Conservation (phyloP, 2,113 vertebrate species). For the Dipodomys stephensi region DNA sequence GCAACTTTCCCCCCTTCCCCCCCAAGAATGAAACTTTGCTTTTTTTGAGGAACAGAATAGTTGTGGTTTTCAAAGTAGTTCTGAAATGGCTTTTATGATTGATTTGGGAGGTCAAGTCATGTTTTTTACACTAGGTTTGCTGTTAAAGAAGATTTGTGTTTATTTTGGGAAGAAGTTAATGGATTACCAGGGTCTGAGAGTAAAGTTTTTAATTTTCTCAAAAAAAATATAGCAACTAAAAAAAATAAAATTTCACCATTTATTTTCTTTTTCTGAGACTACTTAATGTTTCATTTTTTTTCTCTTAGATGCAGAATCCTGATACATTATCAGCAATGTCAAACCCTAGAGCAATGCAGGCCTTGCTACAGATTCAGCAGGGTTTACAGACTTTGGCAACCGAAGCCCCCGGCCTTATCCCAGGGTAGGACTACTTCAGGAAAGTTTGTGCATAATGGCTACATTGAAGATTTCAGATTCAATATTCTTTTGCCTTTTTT, state of each 20-base stretch:
- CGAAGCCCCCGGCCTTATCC: constrained; percentile 92
- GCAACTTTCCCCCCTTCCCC: no score
- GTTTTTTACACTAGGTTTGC: constrained; percentile 26
- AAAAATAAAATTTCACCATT: not conserved
- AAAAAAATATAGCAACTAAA: not conserved
- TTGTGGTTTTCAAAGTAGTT: constrained; percentile 54
- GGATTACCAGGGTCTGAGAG: not conserved
- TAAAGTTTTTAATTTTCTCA: constrained; percentile 61
- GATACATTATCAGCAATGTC: constrained; percentile 94
- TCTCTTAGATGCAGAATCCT: constrained; percentile 93
- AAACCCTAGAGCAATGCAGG: constrained; percentile 95
- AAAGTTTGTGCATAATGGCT: not conserved
- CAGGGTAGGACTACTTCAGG: constrained; percentile 86
- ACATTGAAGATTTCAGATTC: constrained; percentile 11
- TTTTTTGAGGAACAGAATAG: constrained; percentile 38
- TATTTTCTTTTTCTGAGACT: constrained; percentile 50
- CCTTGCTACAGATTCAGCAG: constrained; percentile 94
- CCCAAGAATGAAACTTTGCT: not conserved
- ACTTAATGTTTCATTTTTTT: constrained; percentile 72
- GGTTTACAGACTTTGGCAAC: constrained; percentile 93
- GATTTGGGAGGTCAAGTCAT: constrained; percentile 31
- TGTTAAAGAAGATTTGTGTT: constrained; percentile 58
- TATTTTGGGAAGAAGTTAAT: constrained; percentile 46
- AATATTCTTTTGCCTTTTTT: not conserved
- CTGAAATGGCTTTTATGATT: constrained; percentile 55